Conservation (phyloP, 2,888 invertebrate species). For the Baccha elongata region DNA sequence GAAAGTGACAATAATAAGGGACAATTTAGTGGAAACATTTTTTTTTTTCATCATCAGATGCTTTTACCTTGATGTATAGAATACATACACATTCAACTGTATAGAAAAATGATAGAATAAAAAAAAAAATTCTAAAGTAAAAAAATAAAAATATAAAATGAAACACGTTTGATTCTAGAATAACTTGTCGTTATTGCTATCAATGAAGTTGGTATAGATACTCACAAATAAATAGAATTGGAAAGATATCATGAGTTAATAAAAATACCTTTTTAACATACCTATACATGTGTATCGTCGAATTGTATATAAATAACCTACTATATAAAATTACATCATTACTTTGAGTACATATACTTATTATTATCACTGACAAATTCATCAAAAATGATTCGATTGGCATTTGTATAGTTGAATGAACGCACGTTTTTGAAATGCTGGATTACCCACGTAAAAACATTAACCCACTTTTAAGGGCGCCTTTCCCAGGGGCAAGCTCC, state of each 20-base stretch:
- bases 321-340: slow-evolving; percentile 8
- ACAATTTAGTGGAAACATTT: background rate
- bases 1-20: background rate
- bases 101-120: too few relatives aligned
- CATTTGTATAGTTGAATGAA: background rate
- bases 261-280: background rate
- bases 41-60: background rate
- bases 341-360: background rate
- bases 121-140: background rate
- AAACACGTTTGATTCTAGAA: background rate
- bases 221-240: background rate
- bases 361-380: background rate
- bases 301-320: background rate
- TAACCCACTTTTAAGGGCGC: too few relatives aligned
- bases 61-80: background rate
- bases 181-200: background rate
- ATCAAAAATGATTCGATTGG: slow-evolving; percentile 4
- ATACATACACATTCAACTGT: background rate
- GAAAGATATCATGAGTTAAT: background rate
- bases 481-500: too few relatives aligned
- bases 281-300: background rate
- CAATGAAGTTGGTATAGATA: background rate
- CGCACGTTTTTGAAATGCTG: too few relatives aligned
- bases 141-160: background rate
- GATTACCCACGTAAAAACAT: too few relatives aligned